A percentile compares a stretch with the other conserved stretches of the same genome.
These are phyloP conservation scores for Campoplex capitator DNA, from an alignment of 2,888 invertebrate genomes.

Conservation along the genomic window DNA sequence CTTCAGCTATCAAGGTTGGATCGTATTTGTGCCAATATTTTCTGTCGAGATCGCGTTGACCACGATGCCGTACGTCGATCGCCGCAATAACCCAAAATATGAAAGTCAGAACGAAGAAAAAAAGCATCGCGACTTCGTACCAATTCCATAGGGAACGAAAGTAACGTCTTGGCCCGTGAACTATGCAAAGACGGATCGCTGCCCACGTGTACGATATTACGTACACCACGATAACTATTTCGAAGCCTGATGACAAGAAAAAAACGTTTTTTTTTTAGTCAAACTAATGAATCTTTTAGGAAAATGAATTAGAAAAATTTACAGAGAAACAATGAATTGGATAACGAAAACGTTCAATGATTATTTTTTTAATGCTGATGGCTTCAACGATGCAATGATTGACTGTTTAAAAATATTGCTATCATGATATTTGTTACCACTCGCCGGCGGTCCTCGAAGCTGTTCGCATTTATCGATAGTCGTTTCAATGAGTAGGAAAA, in stretches of 20 bases:
- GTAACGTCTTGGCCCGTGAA: conserved; percentile 87
- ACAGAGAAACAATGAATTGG: too few relatives aligned
- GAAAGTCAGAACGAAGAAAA: conserved; percentile 87
- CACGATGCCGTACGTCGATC: conserved; percentile 85
- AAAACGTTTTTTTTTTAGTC: not conserved
- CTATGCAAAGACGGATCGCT: conserved; percentile 86
- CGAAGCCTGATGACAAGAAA: conserved; percentile 73
- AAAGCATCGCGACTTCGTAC: conserved; percentile 87
- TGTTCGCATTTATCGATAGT: conserved; percentile 87
- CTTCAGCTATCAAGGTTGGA: conserved; percentile 88
- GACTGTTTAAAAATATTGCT: not conserved
- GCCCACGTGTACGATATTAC: conserved; percentile 87
- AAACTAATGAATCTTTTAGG: not conserved
- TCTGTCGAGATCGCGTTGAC: conserved; percentile 86
- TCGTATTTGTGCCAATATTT: conserved; percentile 89
- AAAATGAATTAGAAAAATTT: too few relatives aligned
- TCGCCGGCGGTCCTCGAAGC: conserved; percentile 87
- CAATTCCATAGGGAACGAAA: conserved; percentile 88
- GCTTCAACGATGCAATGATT: not conserved
- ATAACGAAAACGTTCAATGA: not conserved
- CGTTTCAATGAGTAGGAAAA: conserved; percentile 87
- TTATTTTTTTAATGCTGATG: not conserved
- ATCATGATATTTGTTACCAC: conserved; percentile 82
- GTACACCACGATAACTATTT: conserved; percentile 84
- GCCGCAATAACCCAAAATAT: conserved; percentile 88